Conservation (phyloP, 2,888 invertebrate genomes). For the Alloplasta piceator region DNA sequence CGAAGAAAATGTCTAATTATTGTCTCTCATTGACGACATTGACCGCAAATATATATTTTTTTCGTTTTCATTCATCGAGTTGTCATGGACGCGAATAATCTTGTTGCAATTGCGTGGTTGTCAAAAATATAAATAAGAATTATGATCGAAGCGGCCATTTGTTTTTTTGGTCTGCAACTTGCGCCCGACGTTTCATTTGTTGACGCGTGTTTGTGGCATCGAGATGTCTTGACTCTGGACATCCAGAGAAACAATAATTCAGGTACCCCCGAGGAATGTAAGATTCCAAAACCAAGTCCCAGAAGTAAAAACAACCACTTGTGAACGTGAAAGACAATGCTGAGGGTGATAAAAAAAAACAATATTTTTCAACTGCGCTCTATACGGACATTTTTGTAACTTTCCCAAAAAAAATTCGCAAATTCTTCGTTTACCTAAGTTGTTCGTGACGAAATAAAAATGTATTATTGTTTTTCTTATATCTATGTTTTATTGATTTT, state of each 20-base stretch:
- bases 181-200: constrained; percentile 48
- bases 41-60: constrained; percentile 39
- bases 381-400: neutral
- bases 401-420: neutral
- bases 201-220: constrained; percentile 8
- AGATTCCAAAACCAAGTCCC: constrained; percentile 39
- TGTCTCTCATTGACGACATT: constrained; percentile 65
- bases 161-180: constrained; percentile 26
- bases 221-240: constrained; percentile 18
- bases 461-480: too few relatives aligned
- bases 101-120: neutral
- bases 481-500: too few relatives aligned
- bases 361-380: neutral
- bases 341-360: neutral
- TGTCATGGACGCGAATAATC: constrained; percentile 10
- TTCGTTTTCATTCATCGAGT: constrained; percentile 14
- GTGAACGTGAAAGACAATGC: constrained; percentile 29
- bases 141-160: neutral
- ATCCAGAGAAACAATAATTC: constrained; percentile 34
- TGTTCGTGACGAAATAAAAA: too few relatives aligned
- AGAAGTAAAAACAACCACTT: constrained; percentile 26
- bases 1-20: constrained; percentile 67
- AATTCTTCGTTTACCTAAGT: too few relatives aligned
- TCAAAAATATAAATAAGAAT: constrained; percentile 1
- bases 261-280: constrained; percentile 63